phyloP scores from a whole-genome alignment of 2,113 vertebrate genomes.

The Dascyllus trimaculatus region DNA sequence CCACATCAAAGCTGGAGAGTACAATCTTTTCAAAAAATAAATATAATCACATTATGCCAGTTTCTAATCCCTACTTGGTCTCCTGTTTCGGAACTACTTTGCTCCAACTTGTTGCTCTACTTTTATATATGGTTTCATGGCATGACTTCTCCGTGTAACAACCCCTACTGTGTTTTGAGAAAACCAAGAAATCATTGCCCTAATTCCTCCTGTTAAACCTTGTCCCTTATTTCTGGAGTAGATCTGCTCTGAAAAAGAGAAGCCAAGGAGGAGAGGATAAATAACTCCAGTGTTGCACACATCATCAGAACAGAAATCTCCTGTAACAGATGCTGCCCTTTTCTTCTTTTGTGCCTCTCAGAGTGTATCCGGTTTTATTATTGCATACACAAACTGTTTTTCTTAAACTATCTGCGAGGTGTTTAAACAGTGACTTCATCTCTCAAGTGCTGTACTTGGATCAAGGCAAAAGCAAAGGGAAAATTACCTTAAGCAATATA shows the following conservation, averaged over 20 bases:
- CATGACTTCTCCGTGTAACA: conserved; percentile 19
- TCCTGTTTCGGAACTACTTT: neutral
- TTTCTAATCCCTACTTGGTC: too few relatives aligned
- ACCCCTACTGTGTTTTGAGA: neutral
- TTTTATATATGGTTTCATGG: neutral
- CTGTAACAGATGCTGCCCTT: neutral
- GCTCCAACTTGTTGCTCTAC: conserved; percentile 6
- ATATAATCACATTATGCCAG: too few relatives aligned
- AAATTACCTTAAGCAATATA: too few relatives aligned
- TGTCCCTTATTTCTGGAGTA: neutral
- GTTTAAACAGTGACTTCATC: conserved; percentile 3
- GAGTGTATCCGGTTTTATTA: neutral
- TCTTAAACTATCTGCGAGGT: too few relatives aligned
- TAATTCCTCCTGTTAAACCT: neutral
- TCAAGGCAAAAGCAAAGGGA: too few relatives aligned
- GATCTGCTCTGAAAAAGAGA: neutral
- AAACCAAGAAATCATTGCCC: neutral
- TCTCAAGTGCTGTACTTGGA: neutral
- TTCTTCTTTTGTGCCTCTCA: neutral
- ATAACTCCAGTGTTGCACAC: too few relatives aligned
- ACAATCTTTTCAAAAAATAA: too few relatives aligned
- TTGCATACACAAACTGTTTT: neutral
- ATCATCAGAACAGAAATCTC: neutral
- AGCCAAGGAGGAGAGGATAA: neutral
- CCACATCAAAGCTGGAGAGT: conserved; percentile 3